These are phyloP conservation scores for Graphium colonna DNA, from an alignment of 2,888 invertebrate genomes.

Conservation along the genomic window DNA sequence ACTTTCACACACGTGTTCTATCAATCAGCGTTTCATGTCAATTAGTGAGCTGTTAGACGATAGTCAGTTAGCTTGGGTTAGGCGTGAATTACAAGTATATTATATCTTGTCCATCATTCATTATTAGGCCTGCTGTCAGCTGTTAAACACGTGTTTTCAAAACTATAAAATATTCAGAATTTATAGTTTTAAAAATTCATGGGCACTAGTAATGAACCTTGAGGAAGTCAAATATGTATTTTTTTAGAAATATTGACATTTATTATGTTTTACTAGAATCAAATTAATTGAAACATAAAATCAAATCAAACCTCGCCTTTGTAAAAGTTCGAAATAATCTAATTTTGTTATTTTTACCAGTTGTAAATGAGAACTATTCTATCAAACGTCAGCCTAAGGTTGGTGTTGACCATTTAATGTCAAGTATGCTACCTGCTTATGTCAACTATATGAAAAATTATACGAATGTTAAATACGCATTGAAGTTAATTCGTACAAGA, in stretches of 20 bases:
- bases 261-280: too few relatives aligned
- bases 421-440: too few relatives aligned
- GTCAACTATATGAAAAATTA: too few relatives aligned
- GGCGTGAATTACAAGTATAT: conserved; percentile 3
- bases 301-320: too few relatives aligned
- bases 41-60: conserved; percentile 51
- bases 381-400: too few relatives aligned
- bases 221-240: too few relatives aligned
- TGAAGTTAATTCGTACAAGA: background rate
- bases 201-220: too few relatives aligned
- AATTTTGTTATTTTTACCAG: too few relatives aligned
- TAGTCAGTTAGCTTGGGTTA: conserved; percentile 17
- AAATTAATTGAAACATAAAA: too few relatives aligned
- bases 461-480: background rate
- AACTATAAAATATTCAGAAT: background rate
- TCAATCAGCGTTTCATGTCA: conserved; percentile 55
- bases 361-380: background rate
- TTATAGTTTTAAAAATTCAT: background rate
- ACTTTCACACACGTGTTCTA: conserved; percentile 25
- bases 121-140: background rate
- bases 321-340: background rate
- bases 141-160: too few relatives aligned
- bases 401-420: too few relatives aligned
- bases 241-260: too few relatives aligned
- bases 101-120: background rate